Evolutionary conservation across 2,797 vertebrate species (phyloP), one percentile per base, ranked within the genome.

Genomic region (Discoglossus pictus): DNA sequence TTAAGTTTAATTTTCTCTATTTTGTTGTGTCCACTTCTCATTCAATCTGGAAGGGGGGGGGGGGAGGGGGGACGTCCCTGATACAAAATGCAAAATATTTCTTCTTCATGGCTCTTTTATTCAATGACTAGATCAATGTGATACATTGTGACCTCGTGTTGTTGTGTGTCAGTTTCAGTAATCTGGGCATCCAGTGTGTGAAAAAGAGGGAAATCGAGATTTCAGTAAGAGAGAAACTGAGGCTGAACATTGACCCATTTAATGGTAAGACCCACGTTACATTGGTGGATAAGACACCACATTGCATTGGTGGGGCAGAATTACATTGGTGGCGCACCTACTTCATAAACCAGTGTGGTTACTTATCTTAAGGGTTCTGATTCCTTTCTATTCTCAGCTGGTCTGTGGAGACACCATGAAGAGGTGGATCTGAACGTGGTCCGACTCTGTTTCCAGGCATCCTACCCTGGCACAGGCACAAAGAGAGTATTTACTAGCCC

Each of bases 401-500:
- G 93, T 8, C 90, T 94, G 65, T 82, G 94, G 5, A 94, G 92
- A 81, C 93, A 94, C 73, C 94, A 97, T 7, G 96, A 98, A 65
- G 96, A 98, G 75, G 94, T 98, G 44, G 96, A 98, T 83, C 94
- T 98, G 92, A 98, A 98, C 0, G 91, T 94, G 0, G 96, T 98
- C 43, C 86, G 95, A 46, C 91, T 98, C 53, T 98, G 96, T 78
- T 97, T 98, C 80, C 92, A 94, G 79, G 94, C 93, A 2, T 92
- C 92, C 12, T 87, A 94, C 1, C 84, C 89, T 54, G 91, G 88
- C 68, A 62, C 88, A 0, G 78, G 87, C 0, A 89, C 92, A 40
- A 88, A 87, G 15, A 85, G 79, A 1, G 81, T 80, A 53, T 68
- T 61, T 0, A 88, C 97, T 15, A 80, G 74, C 27, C 94, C 96